Evolutionary conservation across 2,797 vertebrate genomes (phyloP), one percentile per base, ranked within the genome.

Genomic region (Thripadectes ignobilis): DNA sequence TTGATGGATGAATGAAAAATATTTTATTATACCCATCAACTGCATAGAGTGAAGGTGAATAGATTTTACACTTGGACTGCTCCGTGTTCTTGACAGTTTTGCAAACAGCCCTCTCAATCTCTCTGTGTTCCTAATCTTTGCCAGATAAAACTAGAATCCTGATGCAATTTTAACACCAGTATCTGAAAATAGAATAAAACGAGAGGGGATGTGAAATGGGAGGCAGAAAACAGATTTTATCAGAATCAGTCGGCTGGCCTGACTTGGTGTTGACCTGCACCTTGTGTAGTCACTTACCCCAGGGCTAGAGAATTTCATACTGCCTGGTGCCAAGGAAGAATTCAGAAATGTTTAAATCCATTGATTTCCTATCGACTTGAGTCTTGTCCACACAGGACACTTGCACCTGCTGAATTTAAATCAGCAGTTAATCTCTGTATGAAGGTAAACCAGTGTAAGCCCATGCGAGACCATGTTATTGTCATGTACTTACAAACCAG

Each of bases 41-140:
- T 19, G 55, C 43, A 66, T 65, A 76, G 95, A 90, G 69, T 69
- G 83, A 90, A 93, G 76, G 92, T 88, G 92, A 97, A 95, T 86
- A 88, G 69, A 82, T 94, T 93, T 95, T 80, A 95, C 74, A 84
- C 77, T 92, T 92, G 88, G 85, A 32, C 69, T 76, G 55, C 36
- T 95, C 48, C 0, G 1, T 52, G 73, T 52, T 90, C 85, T 95
- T 63, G 73, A 86, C 82, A 88, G 69, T 89, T 95, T 77, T 92
- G 68, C 91, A 89, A 94, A 92, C 52, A 95, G 51, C 63, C 67
- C 51, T 93, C 67, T 92, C 92, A 83, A n/a, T 85, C 83, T 86
- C 66, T 55, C 38, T 66, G 51, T 57, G 55, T 36, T 48, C 39
- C 63, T 90, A 73, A 84, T 73, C 83, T 92, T 93, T 84, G 43